Percentiles rank a stretch among this genome's conserved stretches.
Conservation (phyloP, 2,888 invertebrate species). For the Drosophila rubida region DNA sequence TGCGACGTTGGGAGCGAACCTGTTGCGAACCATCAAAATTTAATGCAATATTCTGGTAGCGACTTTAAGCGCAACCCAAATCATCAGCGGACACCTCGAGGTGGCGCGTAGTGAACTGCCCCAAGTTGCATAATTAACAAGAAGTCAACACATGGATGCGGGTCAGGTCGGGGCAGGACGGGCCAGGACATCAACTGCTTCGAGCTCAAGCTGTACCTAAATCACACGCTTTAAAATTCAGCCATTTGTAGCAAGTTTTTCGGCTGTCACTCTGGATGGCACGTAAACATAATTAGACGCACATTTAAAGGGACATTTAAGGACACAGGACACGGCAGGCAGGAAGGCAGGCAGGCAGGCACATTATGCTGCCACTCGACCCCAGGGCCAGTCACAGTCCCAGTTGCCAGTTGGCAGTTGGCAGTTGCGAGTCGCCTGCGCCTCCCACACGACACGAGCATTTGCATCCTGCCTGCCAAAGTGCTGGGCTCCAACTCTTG, state of each 20-base stretch:
- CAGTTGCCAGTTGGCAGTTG: constrained; percentile 10
- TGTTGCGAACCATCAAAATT: constrained; percentile 48
- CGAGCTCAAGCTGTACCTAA: constrained; percentile 20
- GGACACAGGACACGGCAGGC: constrained; percentile 31
- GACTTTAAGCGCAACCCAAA: constrained; percentile 20
- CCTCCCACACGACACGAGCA: constrained; percentile 34
- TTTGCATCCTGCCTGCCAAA: constrained; percentile 63
- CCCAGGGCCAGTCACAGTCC: constrained; percentile 33
- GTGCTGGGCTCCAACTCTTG: constrained; percentile 40
- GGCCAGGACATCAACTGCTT: background rate
- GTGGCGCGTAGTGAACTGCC: constrained; percentile 37
- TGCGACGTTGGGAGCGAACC: background rate
- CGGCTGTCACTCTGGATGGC: constrained; percentile 55
- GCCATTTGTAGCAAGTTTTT: constrained; percentile 46
- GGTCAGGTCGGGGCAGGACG: constrained; percentile 28
- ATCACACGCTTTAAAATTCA: constrained; percentile 58
- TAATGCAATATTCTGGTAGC: constrained; percentile 34
- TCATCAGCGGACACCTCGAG: constrained; percentile 42
- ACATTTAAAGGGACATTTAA: constrained; percentile 79
- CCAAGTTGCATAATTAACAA: constrained; percentile 72
- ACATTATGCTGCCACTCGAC: constrained; percentile 54
- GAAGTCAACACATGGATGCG: constrained; percentile 69
- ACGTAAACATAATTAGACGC: constrained; percentile 78
- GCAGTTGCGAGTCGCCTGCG: constrained; percentile 17
- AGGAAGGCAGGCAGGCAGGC: constrained; percentile 17